Conservation (phyloP, 1,140 invertebrate species). For the Nephila pilipes region DNA sequence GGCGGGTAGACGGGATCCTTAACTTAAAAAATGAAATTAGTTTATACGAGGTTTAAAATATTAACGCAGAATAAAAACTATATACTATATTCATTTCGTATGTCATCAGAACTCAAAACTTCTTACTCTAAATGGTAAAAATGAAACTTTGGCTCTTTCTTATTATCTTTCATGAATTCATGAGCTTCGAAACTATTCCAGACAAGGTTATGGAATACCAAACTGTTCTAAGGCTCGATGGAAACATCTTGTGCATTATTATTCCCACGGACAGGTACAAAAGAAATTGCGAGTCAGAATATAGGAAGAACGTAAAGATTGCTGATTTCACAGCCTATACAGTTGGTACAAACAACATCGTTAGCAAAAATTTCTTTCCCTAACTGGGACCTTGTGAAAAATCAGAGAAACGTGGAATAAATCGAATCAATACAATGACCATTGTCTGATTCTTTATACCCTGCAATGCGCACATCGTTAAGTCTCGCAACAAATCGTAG, state of each 20-base stretch:
- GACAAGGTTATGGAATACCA: no score
- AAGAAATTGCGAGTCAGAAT: neutral
- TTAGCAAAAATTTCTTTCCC: neutral
- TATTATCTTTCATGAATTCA: no score
- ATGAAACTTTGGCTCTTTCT: no score
- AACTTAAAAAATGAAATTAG: no score
- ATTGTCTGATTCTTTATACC: neutral
- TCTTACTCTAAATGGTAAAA: no score
- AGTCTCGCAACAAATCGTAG: neutral
- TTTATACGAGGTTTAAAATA: no score
- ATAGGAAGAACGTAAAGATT: neutral
- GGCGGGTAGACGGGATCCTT: no score
- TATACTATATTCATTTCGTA: no score
- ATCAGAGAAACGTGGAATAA: neutral
- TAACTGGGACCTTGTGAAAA: neutral
- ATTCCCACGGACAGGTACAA: neutral
- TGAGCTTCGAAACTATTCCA: no score
- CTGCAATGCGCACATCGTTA: neutral
- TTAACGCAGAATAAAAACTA: no score
- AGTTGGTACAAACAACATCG: neutral
- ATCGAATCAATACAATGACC: slow-evolving; percentile 16
- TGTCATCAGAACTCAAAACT: no score
- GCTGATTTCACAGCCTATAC: neutral
- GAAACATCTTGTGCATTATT: neutral
- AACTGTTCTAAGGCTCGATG: neutral